Conservation (phyloP, 1,140 invertebrate genomes). For the Meloidogyne floridensis region DNA sequence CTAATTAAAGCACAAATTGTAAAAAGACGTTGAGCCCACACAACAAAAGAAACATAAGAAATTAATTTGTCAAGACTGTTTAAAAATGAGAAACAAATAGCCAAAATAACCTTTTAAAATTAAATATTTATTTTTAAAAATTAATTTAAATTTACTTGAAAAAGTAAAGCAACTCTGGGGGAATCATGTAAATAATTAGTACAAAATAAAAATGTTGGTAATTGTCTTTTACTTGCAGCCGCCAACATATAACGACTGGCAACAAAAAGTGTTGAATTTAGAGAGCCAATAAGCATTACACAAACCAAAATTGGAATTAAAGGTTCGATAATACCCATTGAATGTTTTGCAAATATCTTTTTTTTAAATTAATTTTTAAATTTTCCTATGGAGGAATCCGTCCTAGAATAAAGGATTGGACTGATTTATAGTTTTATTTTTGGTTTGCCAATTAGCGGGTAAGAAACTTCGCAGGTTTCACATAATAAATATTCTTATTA, state of each 20-base stretch:
- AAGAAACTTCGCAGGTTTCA: too few relatives aligned
- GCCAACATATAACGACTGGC: slow-evolving; percentile 57
- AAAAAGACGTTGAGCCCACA: slow-evolving; percentile 49
- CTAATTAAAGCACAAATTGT: slow-evolving; percentile 48
- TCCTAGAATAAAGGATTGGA: too few relatives aligned
- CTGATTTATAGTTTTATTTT: too few relatives aligned
- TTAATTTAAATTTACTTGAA: slow-evolving; percentile 33
- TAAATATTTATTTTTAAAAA: slow-evolving; percentile 16
- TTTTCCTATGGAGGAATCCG: too few relatives aligned
- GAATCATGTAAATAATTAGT: slow-evolving; percentile 47
- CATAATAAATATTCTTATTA: too few relatives aligned
- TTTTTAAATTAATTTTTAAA: not conserved
- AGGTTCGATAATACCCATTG: slow-evolving; percentile 56
- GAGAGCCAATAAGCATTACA: slow-evolving; percentile 57
- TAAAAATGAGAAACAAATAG: slow-evolving; percentile 47
- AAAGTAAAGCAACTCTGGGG: slow-evolving; percentile 45
- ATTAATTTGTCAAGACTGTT: slow-evolving; percentile 44
- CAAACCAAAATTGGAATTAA: slow-evolving; percentile 58
- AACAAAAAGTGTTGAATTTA: slow-evolving; percentile 61
- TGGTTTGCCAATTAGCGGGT: too few relatives aligned
- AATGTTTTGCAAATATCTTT: slow-evolving; percentile 53
- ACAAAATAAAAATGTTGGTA: slow-evolving; percentile 52
- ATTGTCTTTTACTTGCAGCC: slow-evolving; percentile 52
- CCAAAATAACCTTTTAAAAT: slow-evolving; percentile 32
- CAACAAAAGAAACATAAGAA: slow-evolving; percentile 44